Conservation (phyloP, 2,113 vertebrate species). For the Sylvia atricapilla region DNA sequence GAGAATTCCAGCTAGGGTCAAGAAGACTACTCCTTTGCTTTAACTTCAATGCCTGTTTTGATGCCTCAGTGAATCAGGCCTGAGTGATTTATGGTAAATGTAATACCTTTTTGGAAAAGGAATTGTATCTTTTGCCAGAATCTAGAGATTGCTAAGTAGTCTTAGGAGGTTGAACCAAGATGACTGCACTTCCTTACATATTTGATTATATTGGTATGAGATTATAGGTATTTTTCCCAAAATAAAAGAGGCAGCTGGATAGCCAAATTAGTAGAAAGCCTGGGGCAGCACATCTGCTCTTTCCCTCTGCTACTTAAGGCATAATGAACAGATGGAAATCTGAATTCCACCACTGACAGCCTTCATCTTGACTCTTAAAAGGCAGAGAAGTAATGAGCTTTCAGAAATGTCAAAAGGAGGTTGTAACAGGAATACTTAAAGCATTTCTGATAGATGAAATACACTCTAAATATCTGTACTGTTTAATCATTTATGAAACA, state of each 20-base stretch:
- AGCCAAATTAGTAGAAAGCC: slow-evolving; percentile 18
- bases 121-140: not conserved
- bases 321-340: slow-evolving; percentile 31
- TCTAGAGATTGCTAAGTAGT: not conserved
- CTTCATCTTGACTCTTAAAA: not conserved
- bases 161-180: not conserved
- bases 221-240: not conserved
- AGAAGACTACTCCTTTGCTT: not conserved
- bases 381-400: not conserved
- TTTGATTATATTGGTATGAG: not conserved
- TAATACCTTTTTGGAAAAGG: not conserved
- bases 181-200: not conserved
- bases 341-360: not conserved
- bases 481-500: not conserved
- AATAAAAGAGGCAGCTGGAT: not conserved
- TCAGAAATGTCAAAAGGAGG: not conserved
- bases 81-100: not conserved
- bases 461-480: not conserved
- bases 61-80: not conserved
- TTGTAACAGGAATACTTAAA: not conserved
- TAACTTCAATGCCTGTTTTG: not conserved
- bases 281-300: slow-evolving; percentile 26
- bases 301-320: not conserved
- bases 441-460: not conserved
- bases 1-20: not conserved